phyloP scores from a whole-genome alignment of 2,113 vertebrate species.

The Ageneiosus marmoratus region DNA sequence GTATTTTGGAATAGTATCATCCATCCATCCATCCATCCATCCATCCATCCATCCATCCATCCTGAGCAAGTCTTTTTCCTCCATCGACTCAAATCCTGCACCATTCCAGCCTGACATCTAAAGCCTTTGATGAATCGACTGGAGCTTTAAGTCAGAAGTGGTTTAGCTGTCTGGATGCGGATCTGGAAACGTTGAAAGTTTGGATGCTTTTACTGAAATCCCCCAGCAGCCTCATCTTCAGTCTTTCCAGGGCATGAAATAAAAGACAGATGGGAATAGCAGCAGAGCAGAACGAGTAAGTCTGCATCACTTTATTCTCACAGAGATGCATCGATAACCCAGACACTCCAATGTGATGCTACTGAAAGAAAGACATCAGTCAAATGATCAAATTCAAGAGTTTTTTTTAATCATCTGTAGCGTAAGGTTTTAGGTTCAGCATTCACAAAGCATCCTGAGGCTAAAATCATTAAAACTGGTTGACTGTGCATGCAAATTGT shows the following conservation, averaged over 20 bases:
- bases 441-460: background rate
- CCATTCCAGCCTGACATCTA: background rate
- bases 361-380: background rate
- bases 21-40: background rate
- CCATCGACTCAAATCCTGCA: background rate
- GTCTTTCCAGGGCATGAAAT: slow-evolving; percentile 24
- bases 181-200: slow-evolving; percentile 1
- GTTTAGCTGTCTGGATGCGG: background rate
- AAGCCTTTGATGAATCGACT: background rate
- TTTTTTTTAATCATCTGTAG: background rate
- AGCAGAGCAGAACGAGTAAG: slow-evolving; percentile 23
- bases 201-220: slow-evolving; percentile 9
- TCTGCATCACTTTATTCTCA: slow-evolving; percentile 29
- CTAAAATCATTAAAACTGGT: background rate
- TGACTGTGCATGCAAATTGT: no score
- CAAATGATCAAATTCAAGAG: background rate
- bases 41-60: background rate
- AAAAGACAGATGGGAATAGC: slow-evolving; percentile 32
- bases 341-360: background rate
- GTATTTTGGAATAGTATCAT: background rate
- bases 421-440: background rate
- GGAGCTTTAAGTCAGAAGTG: background rate
- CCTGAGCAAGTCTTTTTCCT: background rate
- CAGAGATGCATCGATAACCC: slow-evolving; percentile 14
- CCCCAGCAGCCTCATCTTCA: slow-evolving; percentile 19